Evolutionary conservation across 2,113 vertebrate species (phyloP).

Genomic region (Jacana jacana): DNA sequence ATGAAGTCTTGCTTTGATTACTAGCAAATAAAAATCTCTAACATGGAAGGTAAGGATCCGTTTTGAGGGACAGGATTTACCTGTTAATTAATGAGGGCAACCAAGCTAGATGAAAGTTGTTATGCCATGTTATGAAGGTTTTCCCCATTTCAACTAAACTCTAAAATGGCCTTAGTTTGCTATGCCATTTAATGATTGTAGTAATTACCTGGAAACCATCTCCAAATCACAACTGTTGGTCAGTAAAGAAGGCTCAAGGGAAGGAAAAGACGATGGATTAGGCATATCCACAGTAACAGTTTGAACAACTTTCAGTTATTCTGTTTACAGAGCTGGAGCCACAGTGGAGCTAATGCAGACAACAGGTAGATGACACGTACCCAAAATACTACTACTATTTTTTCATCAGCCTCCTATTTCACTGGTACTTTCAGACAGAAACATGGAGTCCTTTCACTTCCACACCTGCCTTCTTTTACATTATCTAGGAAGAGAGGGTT

Average conservation of each 20-base stretch:
- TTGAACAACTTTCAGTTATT: neutral
- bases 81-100: neutral
- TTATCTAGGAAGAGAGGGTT: neutral
- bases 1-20: neutral
- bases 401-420: neutral
- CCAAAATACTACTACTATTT: neutral
- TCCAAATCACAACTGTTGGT: neutral
- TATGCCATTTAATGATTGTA: neutral
- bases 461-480: fast-evolving
- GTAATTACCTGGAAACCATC: neutral
- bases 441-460: fast-evolving
- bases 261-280: neutral
- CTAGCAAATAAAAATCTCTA: neutral
- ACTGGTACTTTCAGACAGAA: neutral
- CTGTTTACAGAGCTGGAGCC: neutral
- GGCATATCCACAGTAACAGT: neutral
- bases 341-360: fast-evolving
- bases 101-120: neutral
- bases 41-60: neutral
- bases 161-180: neutral
- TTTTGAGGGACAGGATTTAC: neutral
- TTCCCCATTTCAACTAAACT: neutral
- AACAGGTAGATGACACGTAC: neutral
- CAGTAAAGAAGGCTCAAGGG: neutral
- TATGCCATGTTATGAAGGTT: neutral